Conservation (phyloP, 2,888 invertebrate genomes). For the Aleiodes leptofemur region DNA sequence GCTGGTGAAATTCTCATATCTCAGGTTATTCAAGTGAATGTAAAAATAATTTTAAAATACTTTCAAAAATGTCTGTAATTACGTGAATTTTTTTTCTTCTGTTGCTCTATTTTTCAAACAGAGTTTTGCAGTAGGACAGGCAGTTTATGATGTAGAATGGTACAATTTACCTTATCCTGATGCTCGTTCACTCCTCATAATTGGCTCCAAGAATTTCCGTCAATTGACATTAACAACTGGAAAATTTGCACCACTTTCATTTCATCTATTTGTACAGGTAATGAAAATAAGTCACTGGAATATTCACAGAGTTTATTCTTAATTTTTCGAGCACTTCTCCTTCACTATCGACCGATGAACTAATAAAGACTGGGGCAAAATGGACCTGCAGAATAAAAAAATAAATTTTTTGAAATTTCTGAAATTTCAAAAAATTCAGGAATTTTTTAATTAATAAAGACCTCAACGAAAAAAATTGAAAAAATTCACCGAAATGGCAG, state of each 20-base stretch:
- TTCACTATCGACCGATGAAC: too few relatives aligned
- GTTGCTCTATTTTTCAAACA: background rate
- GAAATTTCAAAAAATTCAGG: too few relatives aligned
- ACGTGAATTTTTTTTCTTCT: background rate
- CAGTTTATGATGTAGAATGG: slow-evolving; percentile 48
- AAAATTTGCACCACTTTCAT: slow-evolving; percentile 46
- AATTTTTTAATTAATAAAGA: too few relatives aligned
- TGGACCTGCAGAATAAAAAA: too few relatives aligned
- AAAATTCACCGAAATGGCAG: too few relatives aligned
- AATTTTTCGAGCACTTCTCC: too few relatives aligned
- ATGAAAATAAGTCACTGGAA: background rate
- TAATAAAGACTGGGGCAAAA: too few relatives aligned
- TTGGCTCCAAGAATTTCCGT: slow-evolving; percentile 40
- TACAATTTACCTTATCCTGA: slow-evolving; percentile 40
- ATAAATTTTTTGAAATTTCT: too few relatives aligned
- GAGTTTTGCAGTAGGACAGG: slow-evolving; percentile 42
- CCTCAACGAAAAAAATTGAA: too few relatives aligned
- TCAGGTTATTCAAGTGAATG: slow-evolving; percentile 39
- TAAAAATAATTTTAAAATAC: too few relatives aligned
- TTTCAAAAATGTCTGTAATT: too few relatives aligned
- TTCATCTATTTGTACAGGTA: slow-evolving; percentile 44
- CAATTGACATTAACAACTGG: slow-evolving; percentile 50
- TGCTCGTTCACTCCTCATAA: slow-evolving; percentile 39
- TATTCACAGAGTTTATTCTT: too few relatives aligned
- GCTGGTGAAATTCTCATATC: slow-evolving; percentile 57